Base-by-base conservation (phyloP, 2,113 vertebrate species). In the Mus spicilegus region DNA sequence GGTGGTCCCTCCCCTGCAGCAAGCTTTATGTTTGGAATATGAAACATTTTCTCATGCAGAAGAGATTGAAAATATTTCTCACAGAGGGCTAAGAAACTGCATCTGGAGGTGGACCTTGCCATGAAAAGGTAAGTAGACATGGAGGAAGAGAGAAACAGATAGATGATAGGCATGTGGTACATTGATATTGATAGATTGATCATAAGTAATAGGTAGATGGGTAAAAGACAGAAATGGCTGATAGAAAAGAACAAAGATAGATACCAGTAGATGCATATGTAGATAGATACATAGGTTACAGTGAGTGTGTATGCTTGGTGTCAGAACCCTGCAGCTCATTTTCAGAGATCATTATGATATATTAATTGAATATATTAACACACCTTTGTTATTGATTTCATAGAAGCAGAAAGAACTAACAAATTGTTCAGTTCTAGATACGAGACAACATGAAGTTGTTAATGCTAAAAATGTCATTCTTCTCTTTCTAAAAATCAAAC, bases 401-500 rank as follows among this genome's bases (percentile, higher is more conserved):
- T 5, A 69, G 49, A 96, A 90, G 39, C 30, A 81, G 94, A 90
- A 96, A 36, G 28, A 90, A 67, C 2, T 24, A 63, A 28, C 14
- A 93, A 95, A 89, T 42, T 1, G 0, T 58, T 92, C 19, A 28
- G 88, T 76, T 84, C 61, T 72, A 13, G 26, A 5, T 22, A 92
- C 91, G 56, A 94, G 81, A 89, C 89, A 82, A 89, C 75, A 33
- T 87, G 65, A 84, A 94, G 36, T 14, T 63, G 39, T 33, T 90
- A 13, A 42, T n/a, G 54, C 69, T 70, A 69, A 89, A 94, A 94
- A 77, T 84, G 42, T 12, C 69, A 90, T 84, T 87, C 26, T 70
- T 90, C 63, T 85, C 42, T 91, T 88, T 95, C 30, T 92, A 58
- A 96, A 96, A 93, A 92, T 76, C 22, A 77, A 67, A 94, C 85